Conservation (phyloP, 1,140 invertebrate species). For the Drosophila eugracilis region DNA sequence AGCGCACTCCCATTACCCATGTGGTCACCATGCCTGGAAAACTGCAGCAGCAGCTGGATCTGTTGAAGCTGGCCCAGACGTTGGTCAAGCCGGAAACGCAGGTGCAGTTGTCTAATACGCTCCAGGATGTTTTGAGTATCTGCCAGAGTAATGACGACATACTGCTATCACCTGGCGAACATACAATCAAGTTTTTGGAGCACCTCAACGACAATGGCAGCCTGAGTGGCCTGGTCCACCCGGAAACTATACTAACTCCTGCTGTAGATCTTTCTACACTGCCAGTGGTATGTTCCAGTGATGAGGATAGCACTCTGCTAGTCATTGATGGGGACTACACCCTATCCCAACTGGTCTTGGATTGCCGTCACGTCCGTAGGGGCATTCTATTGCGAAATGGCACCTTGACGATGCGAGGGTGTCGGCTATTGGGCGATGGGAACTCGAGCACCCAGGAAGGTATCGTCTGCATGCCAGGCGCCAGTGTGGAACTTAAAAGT, state of each 20-base stretch:
- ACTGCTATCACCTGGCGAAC: conserved; percentile 64
- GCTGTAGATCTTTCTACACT: conserved; percentile 24
- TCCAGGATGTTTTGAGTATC: conserved; percentile 85
- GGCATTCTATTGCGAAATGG: conserved; percentile 84
- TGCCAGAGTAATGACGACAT: conserved; percentile 76
- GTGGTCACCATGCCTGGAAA: conserved; percentile 86
- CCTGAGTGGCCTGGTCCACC: conserved; percentile 47
- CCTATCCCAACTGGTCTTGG: conserved; percentile 84
- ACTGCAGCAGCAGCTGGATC: conserved; percentile 85
- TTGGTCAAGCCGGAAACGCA: conserved; percentile 33
- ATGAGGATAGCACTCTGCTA: conserved; percentile 84
- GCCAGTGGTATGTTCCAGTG: conserved; percentile 78
- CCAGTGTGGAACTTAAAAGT: conserved; percentile 68
- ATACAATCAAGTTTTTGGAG: conserved; percentile 77
- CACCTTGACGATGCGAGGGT: conserved; percentile 77
- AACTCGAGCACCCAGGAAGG: conserved; percentile 84
- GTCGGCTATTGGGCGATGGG: conserved; percentile 80
- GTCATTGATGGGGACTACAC: conserved; percentile 79
- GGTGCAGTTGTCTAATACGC: conserved; percentile 72
- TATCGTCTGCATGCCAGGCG: conserved; percentile 83
- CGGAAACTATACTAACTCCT: conserved; percentile 11
- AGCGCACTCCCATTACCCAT: conserved; percentile 73
- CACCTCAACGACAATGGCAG: conserved; percentile 68
- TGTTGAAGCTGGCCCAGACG: conserved; percentile 82
- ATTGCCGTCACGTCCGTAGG: conserved; percentile 82